Base-by-base conservation (phyloP, 2,888 invertebrate species). In the Leptopilina syphax region DNA sequence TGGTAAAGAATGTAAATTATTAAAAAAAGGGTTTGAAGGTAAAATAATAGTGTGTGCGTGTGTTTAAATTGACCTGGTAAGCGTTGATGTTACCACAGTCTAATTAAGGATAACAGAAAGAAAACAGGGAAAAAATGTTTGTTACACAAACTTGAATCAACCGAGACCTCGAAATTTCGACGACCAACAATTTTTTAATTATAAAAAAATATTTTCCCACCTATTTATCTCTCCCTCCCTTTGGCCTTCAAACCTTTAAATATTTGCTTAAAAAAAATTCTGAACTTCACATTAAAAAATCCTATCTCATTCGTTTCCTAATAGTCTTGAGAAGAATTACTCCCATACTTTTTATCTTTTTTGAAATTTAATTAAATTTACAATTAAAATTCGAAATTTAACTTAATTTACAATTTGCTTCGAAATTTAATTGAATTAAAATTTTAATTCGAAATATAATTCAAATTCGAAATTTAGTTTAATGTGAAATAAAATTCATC, bases 61-160 rank as follows among this genome's bases (percentile, higher is more conserved):
- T 54, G 54, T 54, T 70, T 70, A 50, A 70, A 54, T 70, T 70
- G 7, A 54, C 10, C 54, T 54, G 27, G 27, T 54, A 70, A 47
- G 54, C 47, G 12, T 27, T 54, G 54, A 70, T 54, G 54, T 70
- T 70, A 70, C 50, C 54, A 13, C 27, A 70, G 50, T 70, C 27
- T 24, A 27, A 27, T 27, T 34, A 54, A 50, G 70, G 27, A 50
- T 12, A 70, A 50, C 27, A 24, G 10, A 70, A 67, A 67, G 44
- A 6, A 54, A 70, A 54, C 24, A 24, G 50, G 50, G 27, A 8
- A 54, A 47, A 68, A 70, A 54, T 54, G 24, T 4, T 68, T 70
- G 50, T 63, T 18, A 18, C 63, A 9, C 9, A 18, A 63, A 50
- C 12, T 50, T 50, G 10, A 10, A 47, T n/a, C 44, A 67, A n/a